Evolutionary conservation across 2,113 vertebrate genomes (phyloP).

Genomic region (Callaeas wilsoni): DNA sequence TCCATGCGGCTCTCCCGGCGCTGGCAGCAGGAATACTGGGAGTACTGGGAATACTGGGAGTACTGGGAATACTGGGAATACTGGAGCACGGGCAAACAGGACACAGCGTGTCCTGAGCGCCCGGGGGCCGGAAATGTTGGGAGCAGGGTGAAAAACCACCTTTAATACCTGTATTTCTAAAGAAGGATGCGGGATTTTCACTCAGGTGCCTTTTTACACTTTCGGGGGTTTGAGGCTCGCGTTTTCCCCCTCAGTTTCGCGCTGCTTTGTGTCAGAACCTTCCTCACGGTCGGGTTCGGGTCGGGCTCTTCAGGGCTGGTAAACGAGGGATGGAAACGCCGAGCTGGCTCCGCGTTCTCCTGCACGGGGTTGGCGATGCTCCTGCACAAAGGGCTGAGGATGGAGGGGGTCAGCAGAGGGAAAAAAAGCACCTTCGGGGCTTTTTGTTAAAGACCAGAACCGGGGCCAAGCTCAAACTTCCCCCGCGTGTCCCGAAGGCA

Average conservation of each 20-base stretch:
- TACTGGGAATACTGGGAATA: not conserved
- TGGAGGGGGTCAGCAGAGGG: not conserved
- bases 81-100: not conserved
- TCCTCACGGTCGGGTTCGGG: not conserved
- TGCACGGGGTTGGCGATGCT: not conserved
- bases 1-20: not conserved
- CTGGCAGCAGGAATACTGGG: not conserved
- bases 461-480: fast-evolving
- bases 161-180: not conserved
- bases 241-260: fast-evolving
- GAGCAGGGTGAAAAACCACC: not conserved
- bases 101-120: not conserved
- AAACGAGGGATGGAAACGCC: not conserved
- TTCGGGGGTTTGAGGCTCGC: not conserved
- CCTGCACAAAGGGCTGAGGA: not conserved
- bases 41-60: not conserved
- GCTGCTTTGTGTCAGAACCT: too few species aligned
- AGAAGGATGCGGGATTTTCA: not conserved
- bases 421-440: not conserved
- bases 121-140: not conserved
- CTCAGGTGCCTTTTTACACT: not conserved
- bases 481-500: not conserved
- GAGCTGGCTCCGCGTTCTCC: not conserved
- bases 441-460: not conserved
- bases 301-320: not conserved